Evolutionary conservation across 2,797 vertebrate genomes (phyloP), one percentile per base, ranked within the genome.

Genomic region (Ceyx erithaca): DNA sequence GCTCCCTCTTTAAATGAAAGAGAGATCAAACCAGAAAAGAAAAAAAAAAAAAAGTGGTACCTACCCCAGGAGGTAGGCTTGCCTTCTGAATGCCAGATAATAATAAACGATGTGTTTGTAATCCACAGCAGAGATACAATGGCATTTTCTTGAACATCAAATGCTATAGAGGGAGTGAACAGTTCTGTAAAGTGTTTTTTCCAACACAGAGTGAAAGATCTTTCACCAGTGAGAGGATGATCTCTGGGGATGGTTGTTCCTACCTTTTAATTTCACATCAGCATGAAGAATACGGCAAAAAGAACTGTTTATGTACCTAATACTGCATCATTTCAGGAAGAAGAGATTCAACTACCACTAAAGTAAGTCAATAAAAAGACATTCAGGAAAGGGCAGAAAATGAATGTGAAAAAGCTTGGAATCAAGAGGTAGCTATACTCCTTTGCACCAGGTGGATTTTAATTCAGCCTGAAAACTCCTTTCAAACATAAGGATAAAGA

Each of bases 61-160:
- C 46, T 72, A 75, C 40, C 52, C 76, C 66, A 82, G 79, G 64
- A 96, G 75, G 40, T 71, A 82, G 30, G 20, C 61, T 80, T 94
- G 49, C 80, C 92, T 92, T 81, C 88, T 68, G 79, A 89, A 45
- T 1, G 1, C 75, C 85, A 72, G 70, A 92, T 86, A 93, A 91
- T 93, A 95, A 94, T 70, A 94, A 95, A 95, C 3, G 59, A 90
- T 63, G 92, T 94, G 93, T 85, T 83, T 94, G 79, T 85, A 96
- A 96, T 79, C 95, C 76, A 89, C 16, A 90, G 67, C 94, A 94
- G 95, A 96, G 90, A 59, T 71, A 85, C 48, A 85, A 48, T 22
- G 67, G 55, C 54, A 92, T 92, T 94, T 94, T 95, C 76, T 94
- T 87, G 87, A 55, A 92, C 93, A 90, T 80, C 48, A 85, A 61